These are phyloP conservation scores for Agraylea sexmaculata DNA, from an alignment of 1,140 invertebrate genomes.

Conservation along the genomic window DNA sequence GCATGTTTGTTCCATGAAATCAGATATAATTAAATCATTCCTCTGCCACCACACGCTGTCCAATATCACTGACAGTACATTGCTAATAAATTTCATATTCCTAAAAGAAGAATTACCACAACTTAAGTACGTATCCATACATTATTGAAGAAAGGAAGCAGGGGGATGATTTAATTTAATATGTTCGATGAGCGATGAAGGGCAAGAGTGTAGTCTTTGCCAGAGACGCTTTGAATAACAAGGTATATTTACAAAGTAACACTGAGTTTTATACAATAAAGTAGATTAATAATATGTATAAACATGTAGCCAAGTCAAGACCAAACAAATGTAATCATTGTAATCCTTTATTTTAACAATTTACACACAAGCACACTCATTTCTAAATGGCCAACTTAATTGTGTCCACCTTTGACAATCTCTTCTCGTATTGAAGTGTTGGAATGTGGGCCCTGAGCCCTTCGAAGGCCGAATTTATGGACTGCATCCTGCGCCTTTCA, in stretches of 20 bases:
- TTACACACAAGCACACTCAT: slow-evolving; percentile 3
- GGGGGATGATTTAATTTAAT: slow-evolving; percentile 30
- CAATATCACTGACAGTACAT: too few relatives aligned
- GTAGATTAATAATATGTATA: too few relatives aligned
- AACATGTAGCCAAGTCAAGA: too few relatives aligned
- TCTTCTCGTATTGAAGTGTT: slow-evolving; percentile 87
- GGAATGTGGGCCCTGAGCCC: slow-evolving; percentile 84
- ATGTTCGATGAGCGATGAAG: slow-evolving; percentile 54
- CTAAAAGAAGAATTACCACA: too few relatives aligned
- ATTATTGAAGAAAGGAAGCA: slow-evolving; percentile 21
- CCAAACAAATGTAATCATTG: neutral
- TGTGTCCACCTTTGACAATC: slow-evolving; percentile 90
- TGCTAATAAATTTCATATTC: too few relatives aligned
- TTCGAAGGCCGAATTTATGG: slow-evolving; percentile 92
- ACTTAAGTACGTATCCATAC: too few relatives aligned
- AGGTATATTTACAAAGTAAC: slow-evolving; percentile 33
- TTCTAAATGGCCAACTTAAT: slow-evolving; percentile 70
- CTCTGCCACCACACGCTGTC: too few relatives aligned
- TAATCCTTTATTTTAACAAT: slow-evolving; percentile 3
- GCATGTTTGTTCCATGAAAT: too few relatives aligned
- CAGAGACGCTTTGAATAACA: slow-evolving; percentile 64
- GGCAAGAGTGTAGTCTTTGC: slow-evolving; percentile 55
- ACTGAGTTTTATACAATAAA: slow-evolving; percentile 6
- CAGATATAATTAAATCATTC: too few relatives aligned
- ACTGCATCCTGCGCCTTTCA: slow-evolving; percentile 87